Conservation (phyloP, 2,888 invertebrate species). For the Hirtodrosophila cameraria region DNA sequence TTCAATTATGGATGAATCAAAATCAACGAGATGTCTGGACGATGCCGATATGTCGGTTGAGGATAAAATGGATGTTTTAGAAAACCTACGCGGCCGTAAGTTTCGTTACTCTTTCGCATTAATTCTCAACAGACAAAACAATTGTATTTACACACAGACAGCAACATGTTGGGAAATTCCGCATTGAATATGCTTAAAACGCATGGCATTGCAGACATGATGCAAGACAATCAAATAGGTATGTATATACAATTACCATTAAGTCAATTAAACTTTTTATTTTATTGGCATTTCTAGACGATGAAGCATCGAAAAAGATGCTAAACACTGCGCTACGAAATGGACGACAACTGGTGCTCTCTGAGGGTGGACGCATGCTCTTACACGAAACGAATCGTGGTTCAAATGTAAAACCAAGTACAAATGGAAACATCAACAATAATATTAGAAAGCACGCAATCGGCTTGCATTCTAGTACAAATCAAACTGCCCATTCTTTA, state of each 20-base stretch:
- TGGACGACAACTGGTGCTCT: slow-evolving; percentile 93
- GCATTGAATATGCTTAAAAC: slow-evolving; percentile 89
- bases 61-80: slow-evolving; percentile 72
- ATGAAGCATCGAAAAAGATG: slow-evolving; percentile 88
- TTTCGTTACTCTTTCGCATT: neutral
- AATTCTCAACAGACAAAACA: neutral
- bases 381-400: slow-evolving; percentile 85
- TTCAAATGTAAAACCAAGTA: slow-evolving; percentile 40
- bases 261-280: neutral
- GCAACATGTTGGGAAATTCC: slow-evolving; percentile 74
- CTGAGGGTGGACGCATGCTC: slow-evolving; percentile 92
- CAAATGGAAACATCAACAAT: slow-evolving; percentile 46
- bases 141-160: slow-evolving; percentile 55
- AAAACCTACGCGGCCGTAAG: slow-evolving; percentile 65
- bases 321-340: slow-evolving; percentile 92
- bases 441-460: slow-evolving; percentile 45
- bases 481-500: slow-evolving; percentile 27
- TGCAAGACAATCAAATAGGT: slow-evolving; percentile 87
- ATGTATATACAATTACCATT: neutral
- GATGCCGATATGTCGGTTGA: slow-evolving; percentile 70
- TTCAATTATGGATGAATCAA: slow-evolving; percentile 80
- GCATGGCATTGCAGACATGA: slow-evolving; percentile 92
- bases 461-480: slow-evolving; percentile 39
- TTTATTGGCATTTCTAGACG: slow-evolving; percentile 84
- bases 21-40: slow-evolving; percentile 40